Percentiles rank a stretch among this genome's conserved stretches.
These are phyloP conservation scores for Drosophila murphyi DNA, from an alignment of 1,140 invertebrate species.

Conservation along the genomic window DNA sequence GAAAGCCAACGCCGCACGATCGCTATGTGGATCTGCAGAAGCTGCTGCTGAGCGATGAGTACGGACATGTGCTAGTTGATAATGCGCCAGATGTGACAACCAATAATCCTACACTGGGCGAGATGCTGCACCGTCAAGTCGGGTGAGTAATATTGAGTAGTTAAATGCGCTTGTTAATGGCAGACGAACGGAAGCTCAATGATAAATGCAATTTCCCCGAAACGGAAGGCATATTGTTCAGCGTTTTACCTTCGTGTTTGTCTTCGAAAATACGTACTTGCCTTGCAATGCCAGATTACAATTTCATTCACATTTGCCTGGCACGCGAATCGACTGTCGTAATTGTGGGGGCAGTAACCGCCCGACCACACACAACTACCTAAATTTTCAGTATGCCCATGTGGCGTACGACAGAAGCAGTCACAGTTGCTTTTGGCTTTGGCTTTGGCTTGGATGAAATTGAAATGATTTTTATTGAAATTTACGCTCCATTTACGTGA, in stretches of 20 bases:
- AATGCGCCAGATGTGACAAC: conserved; percentile 84
- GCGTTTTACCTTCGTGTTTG: conserved; percentile 52
- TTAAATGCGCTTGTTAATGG: conserved; percentile 41
- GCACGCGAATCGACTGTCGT: conserved; percentile 44
- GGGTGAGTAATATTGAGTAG: conserved; percentile 85
- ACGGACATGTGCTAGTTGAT: conserved; percentile 82
- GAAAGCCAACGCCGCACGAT: conserved; percentile 85
- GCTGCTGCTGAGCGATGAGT: conserved; percentile 69
- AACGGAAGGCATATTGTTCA: conserved; percentile 76
- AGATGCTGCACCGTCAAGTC: conserved; percentile 87
- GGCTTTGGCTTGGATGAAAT: conserved; percentile 44
- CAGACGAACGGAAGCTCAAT: conserved; percentile 20
- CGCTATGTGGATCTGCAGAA: conserved; percentile 86
- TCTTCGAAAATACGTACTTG: not conserved
- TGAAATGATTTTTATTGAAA: conserved; percentile 84
- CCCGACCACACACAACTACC: conserved; percentile 1
- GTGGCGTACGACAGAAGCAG: conserved; percentile 40
- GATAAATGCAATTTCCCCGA: conserved; percentile 78
- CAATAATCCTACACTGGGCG: conserved; percentile 88
- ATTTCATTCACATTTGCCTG: conserved; percentile 43
- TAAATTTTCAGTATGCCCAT: conserved; percentile 26
- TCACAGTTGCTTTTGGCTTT: conserved; percentile 70
- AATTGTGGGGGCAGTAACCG: conserved; percentile 1
- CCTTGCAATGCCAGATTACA: conserved; percentile 26
- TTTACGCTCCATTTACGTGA: conserved; percentile 83